Base-by-base conservation (phyloP, 2,888 invertebrate species). In the Lumbricus terrestris region DNA sequence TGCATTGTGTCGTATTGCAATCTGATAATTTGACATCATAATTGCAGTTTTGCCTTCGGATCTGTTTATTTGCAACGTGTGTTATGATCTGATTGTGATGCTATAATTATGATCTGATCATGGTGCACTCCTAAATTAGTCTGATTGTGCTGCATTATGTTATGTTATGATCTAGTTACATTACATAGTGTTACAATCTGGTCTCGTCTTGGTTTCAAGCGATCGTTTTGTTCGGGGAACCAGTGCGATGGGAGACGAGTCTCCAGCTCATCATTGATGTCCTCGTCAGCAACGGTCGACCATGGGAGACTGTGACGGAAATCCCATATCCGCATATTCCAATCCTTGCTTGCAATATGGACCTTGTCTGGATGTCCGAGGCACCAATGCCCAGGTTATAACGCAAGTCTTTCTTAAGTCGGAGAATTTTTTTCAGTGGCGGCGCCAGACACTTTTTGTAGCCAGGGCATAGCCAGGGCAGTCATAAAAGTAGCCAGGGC, bases 291-390 rank as follows among this genome's bases (percentile, higher is more conserved):
- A 95, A 96, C 93, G 96, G 96, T 8, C 94, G 95, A 92, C 96
- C 96, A 1, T 88, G 82, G 13, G 94, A 94, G 82, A 90, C 91
- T 54, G 89, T 91, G 42, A 94, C 94, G 47, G 92, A 93, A 88
- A 93, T 96, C 92, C 96, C 96, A 37, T 95, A 96, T 93, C 96
- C 96, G 8, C 96, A 96, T 94, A 95, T 97, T 92, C 96, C 96
- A 54, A 94, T 97, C n/a, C 94, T 96, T 91, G 96, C 96, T 0
- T 96, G 96, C 93, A 96, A 96, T 93, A 96, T 96, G 96, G 96
- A 96, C 94, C 95, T 96, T 88, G 95, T 96, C 90, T 96, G 96
- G 96, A 96, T 96, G 95, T 96, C 96, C 4, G 96, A 96, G 93
- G 96, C 96, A 18, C 95, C 96, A 35, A 96, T 96, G 94, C 96